A percentile compares a stretch with the other conserved stretches of the same genome.
Evolutionary conservation across 1,140 invertebrate genomes (phyloP).

Genomic region (Plutomurus gul): DNA sequence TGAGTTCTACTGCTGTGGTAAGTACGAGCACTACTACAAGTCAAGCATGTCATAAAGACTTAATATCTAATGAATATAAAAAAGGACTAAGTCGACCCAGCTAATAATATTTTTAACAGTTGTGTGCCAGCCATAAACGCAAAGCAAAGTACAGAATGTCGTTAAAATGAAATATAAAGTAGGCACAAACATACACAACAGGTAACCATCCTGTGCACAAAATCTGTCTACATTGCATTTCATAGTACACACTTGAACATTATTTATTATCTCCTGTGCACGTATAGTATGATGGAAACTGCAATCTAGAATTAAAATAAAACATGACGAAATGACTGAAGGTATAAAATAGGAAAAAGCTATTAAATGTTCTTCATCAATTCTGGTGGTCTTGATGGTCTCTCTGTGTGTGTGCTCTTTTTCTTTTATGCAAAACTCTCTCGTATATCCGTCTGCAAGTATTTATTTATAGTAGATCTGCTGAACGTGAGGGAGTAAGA

Average conservation of each 20-base stretch:
- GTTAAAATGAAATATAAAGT: slow-evolving; percentile 17
- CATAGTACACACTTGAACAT: neutral
- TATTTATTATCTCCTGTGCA: slow-evolving; percentile 22
- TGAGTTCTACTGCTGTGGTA: no score
- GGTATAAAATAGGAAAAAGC: slow-evolving; percentile 19
- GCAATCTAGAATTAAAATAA: slow-evolving; percentile 20
- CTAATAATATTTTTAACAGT: slow-evolving; percentile 5
- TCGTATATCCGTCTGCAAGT: no score
- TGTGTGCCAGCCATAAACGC: neutral
- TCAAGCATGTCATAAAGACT: neutral
- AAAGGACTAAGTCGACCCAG: slow-evolving; percentile 1
- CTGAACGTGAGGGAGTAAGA: no score
- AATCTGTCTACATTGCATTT: neutral
- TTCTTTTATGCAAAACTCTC: no score
- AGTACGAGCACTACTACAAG: no score
- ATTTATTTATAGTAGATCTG: no score
- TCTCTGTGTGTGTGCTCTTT: no score
- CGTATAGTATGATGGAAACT: neutral
- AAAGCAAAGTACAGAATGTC: slow-evolving; percentile 17
- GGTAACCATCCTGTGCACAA: slow-evolving; percentile 16
- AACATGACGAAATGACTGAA: slow-evolving; percentile 5
- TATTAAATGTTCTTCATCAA: neutral
- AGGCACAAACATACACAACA: slow-evolving; percentile 17
- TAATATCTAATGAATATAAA: slow-evolving; percentile 20
- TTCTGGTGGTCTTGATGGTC: neutral